phyloP scores from a whole-genome alignment of 92 coral and sea anemone genomes.

The Porites lobata region DNA sequence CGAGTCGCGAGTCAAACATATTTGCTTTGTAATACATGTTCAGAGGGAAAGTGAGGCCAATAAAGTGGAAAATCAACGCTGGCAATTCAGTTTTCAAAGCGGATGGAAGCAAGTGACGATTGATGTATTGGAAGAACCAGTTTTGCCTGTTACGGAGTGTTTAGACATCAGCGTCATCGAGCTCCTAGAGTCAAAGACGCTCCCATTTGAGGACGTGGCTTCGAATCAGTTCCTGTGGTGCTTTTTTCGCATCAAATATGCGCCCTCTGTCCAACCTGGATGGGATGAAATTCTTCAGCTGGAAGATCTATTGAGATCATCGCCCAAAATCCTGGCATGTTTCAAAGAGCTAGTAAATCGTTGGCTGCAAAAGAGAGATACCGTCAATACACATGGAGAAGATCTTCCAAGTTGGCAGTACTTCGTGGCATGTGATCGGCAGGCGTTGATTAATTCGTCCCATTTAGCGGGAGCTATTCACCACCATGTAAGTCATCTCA shows the following conservation, averaged over 20 bases:
- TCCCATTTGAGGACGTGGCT: slow-evolving; percentile 80
- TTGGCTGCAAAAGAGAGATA: slow-evolving; percentile 70
- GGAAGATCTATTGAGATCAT: slow-evolving; percentile 68
- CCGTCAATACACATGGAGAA: not conserved
- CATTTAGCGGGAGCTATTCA: slow-evolving; percentile 90
- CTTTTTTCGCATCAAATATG: slow-evolving; percentile 92
- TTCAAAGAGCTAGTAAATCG: slow-evolving; percentile 69
- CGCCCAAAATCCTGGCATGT: slow-evolving; percentile 59
- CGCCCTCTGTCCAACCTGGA: slow-evolving; percentile 61
- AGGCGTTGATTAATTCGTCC: slow-evolving; percentile 83
- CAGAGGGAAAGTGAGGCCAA: slow-evolving; percentile 67
- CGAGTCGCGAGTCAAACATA: slow-evolving; percentile 71
- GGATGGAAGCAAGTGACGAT: slow-evolving; percentile 96
- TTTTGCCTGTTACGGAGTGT: slow-evolving; percentile 73
- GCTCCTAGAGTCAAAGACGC: slow-evolving; percentile 65
- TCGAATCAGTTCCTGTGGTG: slow-evolving; percentile 90
- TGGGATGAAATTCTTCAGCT: slow-evolving; percentile 60
- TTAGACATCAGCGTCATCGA: slow-evolving; percentile 62
- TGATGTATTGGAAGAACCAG: slow-evolving; percentile 88
- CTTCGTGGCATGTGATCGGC: slow-evolving; percentile 88
- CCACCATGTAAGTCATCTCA: slow-evolving; percentile 77
- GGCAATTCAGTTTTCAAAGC: slow-evolving; percentile 97
- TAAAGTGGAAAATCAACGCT: slow-evolving; percentile 58
- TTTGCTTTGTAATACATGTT: slow-evolving; percentile 92
- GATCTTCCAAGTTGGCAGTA: slow-evolving; percentile 79